Conservation (phyloP, 2,888 invertebrate species). For the Pristionchus fissidentatus region DNA sequence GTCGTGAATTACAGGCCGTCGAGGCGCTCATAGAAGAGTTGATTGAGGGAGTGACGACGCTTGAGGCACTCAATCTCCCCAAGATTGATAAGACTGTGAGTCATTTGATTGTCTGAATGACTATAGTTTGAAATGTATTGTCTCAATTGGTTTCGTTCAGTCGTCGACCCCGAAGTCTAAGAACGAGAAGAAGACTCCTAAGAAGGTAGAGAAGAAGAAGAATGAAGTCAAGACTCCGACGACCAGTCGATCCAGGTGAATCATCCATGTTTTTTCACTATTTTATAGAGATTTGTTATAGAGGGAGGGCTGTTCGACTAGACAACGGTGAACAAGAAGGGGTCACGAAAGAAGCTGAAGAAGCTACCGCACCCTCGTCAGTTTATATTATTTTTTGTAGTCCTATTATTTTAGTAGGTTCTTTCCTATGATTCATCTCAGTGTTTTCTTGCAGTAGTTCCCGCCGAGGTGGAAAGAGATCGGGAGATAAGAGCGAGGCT, state of each 20-base stretch:
- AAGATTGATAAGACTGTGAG: background rate
- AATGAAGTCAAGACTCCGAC: background rate
- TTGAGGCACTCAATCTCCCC: background rate
- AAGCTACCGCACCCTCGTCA: background rate
- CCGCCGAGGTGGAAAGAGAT: background rate
- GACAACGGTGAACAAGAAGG: background rate
- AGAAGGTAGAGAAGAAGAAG: slow-evolving; percentile 8
- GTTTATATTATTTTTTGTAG: background rate
- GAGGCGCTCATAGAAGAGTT: background rate
- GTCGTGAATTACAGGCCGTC: background rate
- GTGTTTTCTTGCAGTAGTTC: background rate
- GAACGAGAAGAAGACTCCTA: background rate
- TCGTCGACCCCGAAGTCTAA: background rate
- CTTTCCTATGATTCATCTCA: too few relatives aligned
- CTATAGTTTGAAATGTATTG: background rate
- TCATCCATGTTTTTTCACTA: background rate
- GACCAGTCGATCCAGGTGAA: background rate
- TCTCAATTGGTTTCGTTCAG: background rate
- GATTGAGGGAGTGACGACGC: background rate
- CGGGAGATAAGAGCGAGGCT: background rate
- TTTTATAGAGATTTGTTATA: background rate
- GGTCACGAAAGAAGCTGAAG: background rate
- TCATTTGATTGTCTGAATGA: background rate
- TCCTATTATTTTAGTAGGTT: background rate
- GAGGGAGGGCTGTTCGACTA: background rate